phyloP scores from a whole-genome alignment of 2,888 invertebrate genomes.

The Myathropa florea region DNA sequence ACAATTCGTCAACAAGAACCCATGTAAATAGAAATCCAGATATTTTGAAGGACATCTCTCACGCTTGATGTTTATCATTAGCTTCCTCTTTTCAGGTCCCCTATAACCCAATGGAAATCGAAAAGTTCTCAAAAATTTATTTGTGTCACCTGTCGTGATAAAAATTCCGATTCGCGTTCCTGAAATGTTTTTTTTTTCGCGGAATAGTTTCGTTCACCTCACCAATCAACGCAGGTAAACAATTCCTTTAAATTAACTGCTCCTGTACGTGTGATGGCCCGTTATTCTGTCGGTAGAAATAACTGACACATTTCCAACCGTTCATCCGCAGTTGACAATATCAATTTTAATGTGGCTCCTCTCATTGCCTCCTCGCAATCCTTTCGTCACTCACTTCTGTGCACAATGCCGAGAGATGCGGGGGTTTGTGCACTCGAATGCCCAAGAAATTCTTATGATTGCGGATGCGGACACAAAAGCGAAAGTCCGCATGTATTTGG shows the following conservation, averaged over 20 bases:
- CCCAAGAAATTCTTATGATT: conserved; percentile 25
- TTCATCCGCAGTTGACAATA: conserved; percentile 57
- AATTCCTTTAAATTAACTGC: neutral
- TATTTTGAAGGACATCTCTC: too few species aligned
- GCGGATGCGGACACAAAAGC: conserved; percentile 45
- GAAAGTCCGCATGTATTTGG: conserved; percentile 42
- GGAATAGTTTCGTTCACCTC: neutral
- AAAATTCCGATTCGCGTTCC: too few species aligned
- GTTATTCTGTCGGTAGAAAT: neutral
- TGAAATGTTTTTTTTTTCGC: neutral
- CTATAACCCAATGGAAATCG: too few species aligned
- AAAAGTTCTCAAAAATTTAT: too few species aligned
- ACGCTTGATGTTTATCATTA: too few species aligned
- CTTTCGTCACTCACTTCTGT: neutral
- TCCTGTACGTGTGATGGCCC: neutral
- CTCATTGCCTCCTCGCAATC: neutral
- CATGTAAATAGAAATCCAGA: too few species aligned
- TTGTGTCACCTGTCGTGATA: too few species aligned
- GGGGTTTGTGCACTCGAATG: neutral
- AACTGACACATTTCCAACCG: conserved; percentile 26
- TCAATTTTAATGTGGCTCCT: conserved; percentile 38
- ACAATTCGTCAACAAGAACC: too few species aligned
- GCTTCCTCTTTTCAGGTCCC: too few species aligned
- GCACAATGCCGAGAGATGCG: neutral
- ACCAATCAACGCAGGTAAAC: neutral